Base-by-base conservation (phyloP, 2,113 vertebrate genomes). In the Lepus europaeus region DNA sequence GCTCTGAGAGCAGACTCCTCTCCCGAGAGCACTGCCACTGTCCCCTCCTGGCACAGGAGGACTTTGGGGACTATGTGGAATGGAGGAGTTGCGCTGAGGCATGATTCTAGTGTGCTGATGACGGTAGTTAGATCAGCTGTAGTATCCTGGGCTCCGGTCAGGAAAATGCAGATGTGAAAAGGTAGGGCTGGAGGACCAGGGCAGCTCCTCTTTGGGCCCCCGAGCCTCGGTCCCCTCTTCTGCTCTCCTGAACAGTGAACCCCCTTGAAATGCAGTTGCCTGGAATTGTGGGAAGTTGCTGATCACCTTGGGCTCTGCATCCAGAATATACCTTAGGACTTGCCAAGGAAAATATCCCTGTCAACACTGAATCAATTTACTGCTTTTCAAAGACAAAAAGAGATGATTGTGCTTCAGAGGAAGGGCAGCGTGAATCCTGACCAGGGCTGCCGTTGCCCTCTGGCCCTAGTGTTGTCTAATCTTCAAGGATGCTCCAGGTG, bases 321-420 rank as follows among this genome's bases (percentile, higher is more conserved):
- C 33, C 49, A 74, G 66, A 91, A 78, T 6, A 7, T 53, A 59
- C 39, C 82, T 83, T 85, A 91, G 68, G 87, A 87, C 63, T 95
- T 87, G 76, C 90, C 49, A 94, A 87, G 72, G 80, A 87, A 66
- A 93, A 29, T 31, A 14, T 80, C 61, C 59, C 39, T 45, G 9
- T 82, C 80, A 82, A 33, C 36, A 82, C 6, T 51, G 68, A 94
- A 76, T 74, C 79, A 69, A 1, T 39, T 45, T 78, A 27, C 86
- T 33, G 2, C 76, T 88, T 95, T 82, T 91, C 88, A 91, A 64
- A 92, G 33, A 86, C 59, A 53, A 23, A 89, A 72, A 87, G 82
- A 86, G 93, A 73, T 56, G 73, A 56, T 93, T 89, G 49, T 74
- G 29, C 84, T 66, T 13, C 6, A 20, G 23, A 64, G 20, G 68